Percentiles rank a stretch among this genome's conserved stretches.
phyloP scores from a whole-genome alignment of 2,113 vertebrate species.

The Uria lomvia region DNA sequence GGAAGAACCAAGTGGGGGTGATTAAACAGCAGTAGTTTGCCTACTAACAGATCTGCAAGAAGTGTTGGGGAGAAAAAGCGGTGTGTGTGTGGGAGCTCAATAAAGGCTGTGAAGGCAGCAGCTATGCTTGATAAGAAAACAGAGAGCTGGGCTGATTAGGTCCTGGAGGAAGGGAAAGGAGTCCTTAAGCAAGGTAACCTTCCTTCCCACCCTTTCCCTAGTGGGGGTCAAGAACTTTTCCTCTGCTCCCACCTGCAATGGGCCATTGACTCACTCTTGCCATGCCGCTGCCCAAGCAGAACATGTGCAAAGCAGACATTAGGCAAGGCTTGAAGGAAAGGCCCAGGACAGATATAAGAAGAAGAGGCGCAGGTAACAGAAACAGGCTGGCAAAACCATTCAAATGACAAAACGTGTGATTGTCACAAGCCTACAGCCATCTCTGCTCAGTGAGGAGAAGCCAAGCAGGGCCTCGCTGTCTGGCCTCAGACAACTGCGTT shows the following conservation, averaged over 20 bases:
- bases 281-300: not conserved
- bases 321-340: not conserved
- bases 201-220: not conserved
- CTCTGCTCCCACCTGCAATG: not conserved
- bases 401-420: not conserved
- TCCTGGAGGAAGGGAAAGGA: not conserved
- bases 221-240: not conserved
- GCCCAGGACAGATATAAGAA: not conserved
- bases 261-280: fast-evolving
- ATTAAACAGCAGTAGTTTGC: not conserved
- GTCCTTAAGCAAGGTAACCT: not conserved
- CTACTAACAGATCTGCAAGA: not conserved
- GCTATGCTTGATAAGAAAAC: not conserved
- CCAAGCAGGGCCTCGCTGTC: too few species aligned
- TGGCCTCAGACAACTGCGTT: not conserved
- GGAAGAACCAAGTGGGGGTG: not conserved
- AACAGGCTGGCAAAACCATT: not conserved
- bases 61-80: not conserved
- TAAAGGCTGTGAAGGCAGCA: not conserved
- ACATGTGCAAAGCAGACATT: not conserved
- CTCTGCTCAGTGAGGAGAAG: not conserved
- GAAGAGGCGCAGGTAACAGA: not conserved
- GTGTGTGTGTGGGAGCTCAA: not conserved
- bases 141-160: not conserved
- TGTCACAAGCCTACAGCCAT: not conserved